A percentile compares a stretch with the other conserved stretches of the same genome.
These are phyloP conservation scores for Pangasius mekongensis DNA, from an alignment of 2,797 vertebrate species.

Conservation along the genomic window DNA sequence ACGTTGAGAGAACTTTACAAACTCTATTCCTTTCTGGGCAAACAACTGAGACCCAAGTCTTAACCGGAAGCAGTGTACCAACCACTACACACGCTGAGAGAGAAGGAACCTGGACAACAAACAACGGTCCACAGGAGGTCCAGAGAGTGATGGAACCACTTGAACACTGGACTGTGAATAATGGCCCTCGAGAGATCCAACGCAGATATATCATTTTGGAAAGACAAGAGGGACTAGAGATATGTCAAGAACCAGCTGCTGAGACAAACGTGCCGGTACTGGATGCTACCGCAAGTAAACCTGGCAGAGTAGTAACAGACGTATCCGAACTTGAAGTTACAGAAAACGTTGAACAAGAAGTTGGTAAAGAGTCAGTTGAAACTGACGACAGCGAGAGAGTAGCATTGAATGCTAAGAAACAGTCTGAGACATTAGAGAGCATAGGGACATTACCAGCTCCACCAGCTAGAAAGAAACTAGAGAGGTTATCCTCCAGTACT, in stretches of 20 bases:
- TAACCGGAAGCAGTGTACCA: constrained; percentile 39
- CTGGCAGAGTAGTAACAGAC: neutral
- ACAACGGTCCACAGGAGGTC: constrained; percentile 38
- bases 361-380: neutral
- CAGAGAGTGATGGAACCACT: constrained; percentile 9
- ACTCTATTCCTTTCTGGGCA: constrained; percentile 19
- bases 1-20: constrained; percentile 25
- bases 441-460: neutral
- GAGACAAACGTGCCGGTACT: neutral
- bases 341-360: constrained; percentile 24
- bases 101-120: constrained; percentile 38
- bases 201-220: constrained; percentile 67
- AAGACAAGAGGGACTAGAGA: constrained; percentile 37
- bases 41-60: constrained; percentile 24
- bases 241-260: constrained; percentile 25
- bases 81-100: constrained; percentile 4
- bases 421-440: neutral
- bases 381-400: neutral
- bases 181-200: constrained; percentile 54
- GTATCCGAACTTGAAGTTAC: neutral
- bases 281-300: constrained; percentile 19
- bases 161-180: constrained; percentile 16
- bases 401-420: neutral
- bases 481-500: neutral
- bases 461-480: constrained; percentile 6